Evolutionary conservation across 23 tunicate species (phyloP).

Genomic region (Aplidium turbinatum): DNA sequence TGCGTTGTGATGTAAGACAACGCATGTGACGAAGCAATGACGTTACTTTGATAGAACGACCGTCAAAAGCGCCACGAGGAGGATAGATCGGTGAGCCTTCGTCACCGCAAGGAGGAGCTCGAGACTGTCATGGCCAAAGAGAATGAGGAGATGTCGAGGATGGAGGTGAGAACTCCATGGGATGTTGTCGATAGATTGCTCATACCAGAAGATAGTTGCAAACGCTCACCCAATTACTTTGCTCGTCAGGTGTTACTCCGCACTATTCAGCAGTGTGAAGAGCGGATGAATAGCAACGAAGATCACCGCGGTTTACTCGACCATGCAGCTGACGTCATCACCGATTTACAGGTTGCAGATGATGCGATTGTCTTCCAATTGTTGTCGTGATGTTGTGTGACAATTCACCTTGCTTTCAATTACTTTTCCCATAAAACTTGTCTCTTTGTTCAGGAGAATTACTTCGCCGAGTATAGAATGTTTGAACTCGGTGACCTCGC

Average conservation of each 20-base stretch:
- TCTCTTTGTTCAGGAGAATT: constrained; percentile 60
- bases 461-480: constrained; percentile 88
- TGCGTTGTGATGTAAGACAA: no score
- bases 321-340: constrained; percentile 69
- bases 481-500: constrained; percentile 80
- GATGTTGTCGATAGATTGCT: no score
- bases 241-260: constrained; percentile 16
- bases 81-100: constrained; percentile 73
- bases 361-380: not conserved
- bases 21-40: no score
- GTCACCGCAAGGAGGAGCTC: constrained; percentile 61
- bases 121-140: constrained; percentile 49
- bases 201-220: not conserved
- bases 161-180: constrained; percentile 67
- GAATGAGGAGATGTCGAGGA: constrained; percentile 56
- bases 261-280: constrained; percentile 66
- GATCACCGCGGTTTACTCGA: constrained; percentile 46
- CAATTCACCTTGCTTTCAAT: not conserved
- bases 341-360: constrained; percentile 62
- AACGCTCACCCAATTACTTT: not conserved
- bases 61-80: constrained; percentile 79
- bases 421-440: no score
- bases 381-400: not conserved
- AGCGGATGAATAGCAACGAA: constrained; percentile 26
- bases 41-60: constrained; percentile 72